These are phyloP conservation scores for Ctenicera cuprea DNA, from an alignment of 2,888 invertebrate species.

Conservation along the genomic window DNA sequence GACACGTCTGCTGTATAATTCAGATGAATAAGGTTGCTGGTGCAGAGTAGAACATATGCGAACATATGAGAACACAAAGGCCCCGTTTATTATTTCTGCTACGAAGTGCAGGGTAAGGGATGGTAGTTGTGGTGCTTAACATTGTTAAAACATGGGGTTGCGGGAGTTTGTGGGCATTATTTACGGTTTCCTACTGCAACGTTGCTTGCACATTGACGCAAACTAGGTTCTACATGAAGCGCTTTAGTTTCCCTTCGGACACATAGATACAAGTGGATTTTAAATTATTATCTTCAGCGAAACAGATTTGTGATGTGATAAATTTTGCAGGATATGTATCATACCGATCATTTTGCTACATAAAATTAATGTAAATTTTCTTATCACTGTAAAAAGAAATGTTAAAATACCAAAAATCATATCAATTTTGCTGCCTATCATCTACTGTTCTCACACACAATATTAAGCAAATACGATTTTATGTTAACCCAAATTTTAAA, in stretches of 20 bases:
- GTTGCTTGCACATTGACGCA: constrained; percentile 31
- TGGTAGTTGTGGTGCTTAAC: constrained; percentile 42
- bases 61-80: constrained; percentile 34
- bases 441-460: too few relatives aligned
- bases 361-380: too few relatives aligned
- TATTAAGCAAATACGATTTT: too few relatives aligned
- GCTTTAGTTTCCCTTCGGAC: not conserved
- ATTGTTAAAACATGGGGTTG: constrained; percentile 47
- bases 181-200: constrained; percentile 47
- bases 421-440: too few relatives aligned
- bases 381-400: too few relatives aligned
- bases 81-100: constrained; percentile 47
- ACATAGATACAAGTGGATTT: not conserved
- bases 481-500: too few relatives aligned
- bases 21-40: constrained; percentile 37
- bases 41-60: constrained; percentile 35
- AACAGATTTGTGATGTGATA: too few relatives aligned
- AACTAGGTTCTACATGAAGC: not conserved
- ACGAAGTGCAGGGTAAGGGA: constrained; percentile 39
- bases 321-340: not conserved
- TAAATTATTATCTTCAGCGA: too few relatives aligned
- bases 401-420: too few relatives aligned
- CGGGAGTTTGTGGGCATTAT: constrained; percentile 40
- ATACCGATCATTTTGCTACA: too few relatives aligned
- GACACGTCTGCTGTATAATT: constrained; percentile 37